Evolutionary conservation across 2,797 vertebrate species (phyloP), one percentile per base, ranked within the genome.

Genomic region (Cichlasoma orientale): DNA sequence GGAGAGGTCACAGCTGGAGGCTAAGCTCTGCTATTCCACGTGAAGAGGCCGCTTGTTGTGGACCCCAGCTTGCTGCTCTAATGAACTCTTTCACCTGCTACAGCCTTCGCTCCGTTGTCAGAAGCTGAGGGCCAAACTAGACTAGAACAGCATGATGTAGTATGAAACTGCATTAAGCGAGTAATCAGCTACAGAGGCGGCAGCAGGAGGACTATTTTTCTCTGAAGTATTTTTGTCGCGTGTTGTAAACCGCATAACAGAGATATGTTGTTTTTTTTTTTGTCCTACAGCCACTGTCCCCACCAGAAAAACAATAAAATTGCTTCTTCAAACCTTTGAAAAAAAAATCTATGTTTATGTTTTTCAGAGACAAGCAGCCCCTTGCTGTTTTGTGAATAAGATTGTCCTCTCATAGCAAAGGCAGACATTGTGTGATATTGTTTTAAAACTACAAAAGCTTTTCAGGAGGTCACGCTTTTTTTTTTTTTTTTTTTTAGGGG

Each of bases 1-100:
- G 83, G 74, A 88, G 91, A 92, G 90, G 92, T 94, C 91, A 89
- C 89, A 88, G 92, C 92, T 92, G 90, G 87, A 90, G 91, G 92
- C 91, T 86, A 92, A 91, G 84, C 86, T 90, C 86, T 78, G 82
- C 75, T 86, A 72, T 90, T 91, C 90, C 68, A 82, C 82, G 89
- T 89, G 89, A 92, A 91, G 91, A 92, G 88, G 90, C 84, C 79
- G 80, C 88, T 91, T 83, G 86, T 88, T 88, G 87, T 77, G 84
- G 88, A 87, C 83, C 82, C 74, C 80, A 68, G 87, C 85, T 86
- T 89, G 82, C 90, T 55, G 38, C 84, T 89, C 75, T 87, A 91
- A 93, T 91, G 84, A 93, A 93, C 90, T 88, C 85, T 61, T 83
- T 92, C 92, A 92, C 93, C 90, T 90, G 86, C 78, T 78, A n/a